Percentiles rank a stretch among this genome's conserved stretches.
Conservation (phyloP, 1,140 invertebrate genomes). For the Melanaphis sacchari region DNA sequence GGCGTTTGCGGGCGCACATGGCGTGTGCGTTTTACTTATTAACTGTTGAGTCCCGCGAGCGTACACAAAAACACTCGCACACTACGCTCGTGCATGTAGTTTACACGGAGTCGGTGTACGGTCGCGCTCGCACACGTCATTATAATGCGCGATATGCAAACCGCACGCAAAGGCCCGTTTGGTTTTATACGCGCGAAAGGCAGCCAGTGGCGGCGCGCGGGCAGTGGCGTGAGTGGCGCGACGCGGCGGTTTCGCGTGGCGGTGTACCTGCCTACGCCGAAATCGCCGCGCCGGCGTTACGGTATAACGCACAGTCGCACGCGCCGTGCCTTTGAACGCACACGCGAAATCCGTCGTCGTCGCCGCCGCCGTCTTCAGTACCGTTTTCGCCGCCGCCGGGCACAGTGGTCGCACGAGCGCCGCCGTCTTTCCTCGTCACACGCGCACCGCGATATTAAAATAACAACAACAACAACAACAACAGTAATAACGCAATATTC, state of each 20-base stretch:
- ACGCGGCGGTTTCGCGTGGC: background rate
- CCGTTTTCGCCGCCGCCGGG: background rate
- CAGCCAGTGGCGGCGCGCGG: background rate
- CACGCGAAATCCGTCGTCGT: background rate
- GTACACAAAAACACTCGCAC: background rate
- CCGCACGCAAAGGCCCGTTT: background rate
- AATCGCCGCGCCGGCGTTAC: background rate
- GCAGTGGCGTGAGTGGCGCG: background rate
- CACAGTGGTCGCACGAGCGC: background rate
- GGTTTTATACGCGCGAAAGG: background rate
- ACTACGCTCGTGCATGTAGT: background rate
- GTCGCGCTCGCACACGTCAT: background rate
- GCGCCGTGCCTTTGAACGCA: background rate
- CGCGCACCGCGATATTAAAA: too few relatives aligned
- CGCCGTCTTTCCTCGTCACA: background rate
- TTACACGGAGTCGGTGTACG: background rate
- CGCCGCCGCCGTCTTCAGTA: background rate
- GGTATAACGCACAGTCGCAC: background rate
- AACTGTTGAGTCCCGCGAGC: slow-evolving; percentile 24
- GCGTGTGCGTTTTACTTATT: slow-evolving; percentile 46
- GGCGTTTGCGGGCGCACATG: background rate
- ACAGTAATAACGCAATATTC: too few relatives aligned
- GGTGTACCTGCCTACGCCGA: background rate
- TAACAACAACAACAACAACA: too few relatives aligned
- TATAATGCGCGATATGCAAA: background rate